phyloP scores from a whole-genome alignment of 2,113 vertebrate genomes.

The Pollimyrus isidori region DNA sequence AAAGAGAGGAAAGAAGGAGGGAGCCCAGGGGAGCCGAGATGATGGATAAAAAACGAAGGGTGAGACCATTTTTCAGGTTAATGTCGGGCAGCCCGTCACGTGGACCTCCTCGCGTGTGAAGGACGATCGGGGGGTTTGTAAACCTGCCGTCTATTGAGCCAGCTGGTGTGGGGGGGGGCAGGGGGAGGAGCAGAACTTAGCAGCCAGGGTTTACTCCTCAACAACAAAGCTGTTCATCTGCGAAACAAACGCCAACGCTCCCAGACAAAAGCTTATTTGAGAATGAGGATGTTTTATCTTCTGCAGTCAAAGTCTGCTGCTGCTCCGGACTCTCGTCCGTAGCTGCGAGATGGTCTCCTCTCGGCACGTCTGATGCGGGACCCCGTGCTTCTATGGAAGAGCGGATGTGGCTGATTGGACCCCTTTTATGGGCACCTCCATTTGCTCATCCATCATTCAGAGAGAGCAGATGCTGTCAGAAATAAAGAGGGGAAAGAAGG shows the following conservation, averaged over 20 bases:
- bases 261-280: background rate
- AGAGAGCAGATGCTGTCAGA: background rate
- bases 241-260: background rate
- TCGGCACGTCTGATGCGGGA: background rate
- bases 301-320: background rate
- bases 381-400: background rate
- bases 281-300: background rate
- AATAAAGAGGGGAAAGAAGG: background rate
- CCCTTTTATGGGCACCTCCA: background rate
- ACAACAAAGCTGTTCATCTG: background rate
- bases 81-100: background rate
- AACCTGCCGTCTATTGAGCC: constrained; percentile 5
- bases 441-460: background rate
- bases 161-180: background rate
- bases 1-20: background rate
- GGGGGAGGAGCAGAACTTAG: background rate
- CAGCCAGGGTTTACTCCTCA: background rate
- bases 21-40: background rate
- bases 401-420: background rate
- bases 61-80: background rate
- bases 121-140: background rate
- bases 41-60: background rate
- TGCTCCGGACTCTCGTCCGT: background rate
- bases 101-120: constrained; percentile 11
- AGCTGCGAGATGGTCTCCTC: background rate